These are phyloP conservation scores for Teleiodes luculella DNA, from an alignment of 2,888 invertebrate genomes.

Conservation along the genomic window DNA sequence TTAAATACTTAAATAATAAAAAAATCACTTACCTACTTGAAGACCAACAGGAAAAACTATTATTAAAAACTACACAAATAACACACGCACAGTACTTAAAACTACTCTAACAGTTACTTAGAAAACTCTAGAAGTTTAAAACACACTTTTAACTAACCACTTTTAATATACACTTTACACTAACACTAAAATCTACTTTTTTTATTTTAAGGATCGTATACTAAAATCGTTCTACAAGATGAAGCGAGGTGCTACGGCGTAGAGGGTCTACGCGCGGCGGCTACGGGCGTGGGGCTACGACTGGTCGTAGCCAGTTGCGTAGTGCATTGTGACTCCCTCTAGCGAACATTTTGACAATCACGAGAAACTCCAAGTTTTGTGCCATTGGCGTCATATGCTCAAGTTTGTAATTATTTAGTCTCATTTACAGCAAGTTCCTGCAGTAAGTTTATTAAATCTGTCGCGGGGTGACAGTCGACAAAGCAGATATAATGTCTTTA, in stretches of 20 bases:
- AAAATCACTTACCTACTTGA: not conserved
- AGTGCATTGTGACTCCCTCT: slow-evolving; percentile 31
- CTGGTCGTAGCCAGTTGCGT: slow-evolving; percentile 36
- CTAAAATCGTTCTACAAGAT: not conserved
- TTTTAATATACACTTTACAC: not conserved
- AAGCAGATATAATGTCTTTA: not conserved
- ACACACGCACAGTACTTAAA: not conserved
- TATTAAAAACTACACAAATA: slow-evolving; percentile 1
- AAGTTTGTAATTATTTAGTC: too few species aligned
- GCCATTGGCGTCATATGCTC: too few species aligned
- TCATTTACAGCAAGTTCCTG: too few species aligned
- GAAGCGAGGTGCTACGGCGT: slow-evolving; percentile 15
- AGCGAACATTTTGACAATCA: not conserved
- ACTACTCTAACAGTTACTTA: not conserved
- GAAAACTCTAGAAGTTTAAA: not conserved
- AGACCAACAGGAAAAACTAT: not conserved
- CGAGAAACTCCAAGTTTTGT: not conserved
- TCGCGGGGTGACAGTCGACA: too few species aligned
- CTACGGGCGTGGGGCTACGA: slow-evolving; percentile 36
- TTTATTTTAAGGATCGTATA: not conserved
- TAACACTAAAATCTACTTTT: not conserved
- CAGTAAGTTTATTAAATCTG: too few species aligned
- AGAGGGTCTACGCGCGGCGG: slow-evolving; percentile 29
- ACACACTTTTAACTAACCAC: not conserved
- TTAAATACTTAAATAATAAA: too few species aligned